Evolutionary conservation across 2,888 invertebrate species (phyloP), one percentile per base, ranked within the genome.

Genomic region (Lasioglossum marginatum): DNA sequence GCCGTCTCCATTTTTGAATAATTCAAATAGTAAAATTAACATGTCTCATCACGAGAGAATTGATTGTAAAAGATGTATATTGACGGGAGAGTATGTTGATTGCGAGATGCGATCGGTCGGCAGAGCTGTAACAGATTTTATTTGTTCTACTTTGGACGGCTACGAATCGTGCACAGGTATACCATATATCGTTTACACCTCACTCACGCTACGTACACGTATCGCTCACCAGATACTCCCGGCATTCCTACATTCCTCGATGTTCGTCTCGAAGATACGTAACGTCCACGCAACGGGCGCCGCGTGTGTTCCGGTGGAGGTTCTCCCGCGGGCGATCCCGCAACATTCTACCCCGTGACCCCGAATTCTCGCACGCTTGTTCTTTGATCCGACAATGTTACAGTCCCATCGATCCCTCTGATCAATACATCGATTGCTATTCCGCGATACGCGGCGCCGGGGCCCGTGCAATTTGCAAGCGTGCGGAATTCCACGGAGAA

Each of bases 131-230:
- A 91, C 87, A 89, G 91, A 92, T 87, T 90, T 91, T 89, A 92
- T 92, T 88, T 91, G 89, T 91, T 91, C 92, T 92, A 90, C 90
- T 90, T 90, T 90, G 90, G 88, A 90, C 90, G 91, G 91, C 90
- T 90, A 91, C 88, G 90, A 90, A 90, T 91, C 91, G 90, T 91
- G 91, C 90, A 90, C 90, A 90, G 90, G 86, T 89, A 90, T 89
- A 90, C 91, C 70, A 70, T 88, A 85, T 90, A 85, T 85, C 85
- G 85, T 83, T 85, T 82, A 90, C 91, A 90, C 83, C 86, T 88
- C 86, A 89, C 90, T 83, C 89, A 85, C 88, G 81, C 77, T 87
- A 90, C 86, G 81, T 89, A 90, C 86, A 86, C 85, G 82, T 86
- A 87, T 78, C 87, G 82, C 72, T 84, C 83, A 84, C 88, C 85